Evolutionary conservation across 2,113 vertebrate species (phyloP).

Genomic region (Merops nubicus): DNA sequence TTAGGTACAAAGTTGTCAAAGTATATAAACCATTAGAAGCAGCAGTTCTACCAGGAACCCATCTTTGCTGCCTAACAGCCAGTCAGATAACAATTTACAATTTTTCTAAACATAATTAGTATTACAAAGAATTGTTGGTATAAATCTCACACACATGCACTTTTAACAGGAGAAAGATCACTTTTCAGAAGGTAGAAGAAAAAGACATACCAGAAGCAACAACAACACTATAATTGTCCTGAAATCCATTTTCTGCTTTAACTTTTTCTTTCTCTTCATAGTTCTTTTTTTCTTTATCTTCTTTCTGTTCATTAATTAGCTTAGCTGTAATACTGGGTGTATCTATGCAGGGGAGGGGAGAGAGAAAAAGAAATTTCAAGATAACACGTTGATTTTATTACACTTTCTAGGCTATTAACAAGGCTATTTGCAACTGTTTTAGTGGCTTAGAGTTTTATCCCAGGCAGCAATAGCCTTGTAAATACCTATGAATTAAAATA

Average conservation of each 20-base stretch:
- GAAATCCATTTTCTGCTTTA: slow-evolving; percentile 96
- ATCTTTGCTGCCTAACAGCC: not conserved
- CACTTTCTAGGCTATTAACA: not conserved
- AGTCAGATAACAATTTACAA: not conserved
- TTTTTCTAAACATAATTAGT: not conserved
- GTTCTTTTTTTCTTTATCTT: slow-evolving; percentile 99
- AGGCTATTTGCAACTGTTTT: not conserved
- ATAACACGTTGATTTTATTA: not conserved
- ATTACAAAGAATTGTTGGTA: not conserved
- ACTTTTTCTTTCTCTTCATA: slow-evolving; percentile 99
- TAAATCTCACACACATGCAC: not conserved
- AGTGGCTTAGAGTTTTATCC: not conserved
- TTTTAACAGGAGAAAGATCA: not conserved
- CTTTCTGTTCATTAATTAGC: slow-evolving; percentile 97
- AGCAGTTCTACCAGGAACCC: not conserved
- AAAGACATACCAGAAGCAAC: slow-evolving; percentile 91
- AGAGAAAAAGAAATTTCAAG: not conserved
- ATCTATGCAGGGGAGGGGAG: slow-evolving; percentile 74
- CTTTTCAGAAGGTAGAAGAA: not conserved
- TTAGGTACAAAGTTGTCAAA: not conserved
- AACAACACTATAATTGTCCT: slow-evolving; percentile 98
- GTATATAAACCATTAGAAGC: not conserved
- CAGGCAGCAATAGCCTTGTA: not conserved
- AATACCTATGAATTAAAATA: not conserved
- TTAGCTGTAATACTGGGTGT: slow-evolving; percentile 99